Evolutionary conservation across 2,888 invertebrate genomes (phyloP).

Genomic region (Abrostola triplasia): DNA sequence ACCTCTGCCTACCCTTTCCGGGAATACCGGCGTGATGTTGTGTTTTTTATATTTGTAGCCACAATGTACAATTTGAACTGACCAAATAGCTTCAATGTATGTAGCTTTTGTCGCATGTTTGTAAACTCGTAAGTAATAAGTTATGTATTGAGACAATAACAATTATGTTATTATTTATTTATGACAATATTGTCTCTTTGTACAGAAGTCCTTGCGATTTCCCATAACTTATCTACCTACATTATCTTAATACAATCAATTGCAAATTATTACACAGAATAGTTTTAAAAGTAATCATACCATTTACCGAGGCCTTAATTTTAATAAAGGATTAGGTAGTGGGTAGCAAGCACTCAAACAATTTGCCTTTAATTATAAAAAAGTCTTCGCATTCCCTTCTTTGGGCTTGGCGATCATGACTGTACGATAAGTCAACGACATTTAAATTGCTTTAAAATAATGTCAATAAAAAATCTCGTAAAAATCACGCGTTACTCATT

Average conservation of each 20-base stretch:
- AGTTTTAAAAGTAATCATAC: constrained; percentile 32
- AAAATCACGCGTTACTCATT: constrained; percentile 38
- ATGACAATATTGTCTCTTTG: constrained; percentile 17
- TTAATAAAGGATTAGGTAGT: constrained; percentile 45
- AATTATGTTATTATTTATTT: constrained; percentile 25
- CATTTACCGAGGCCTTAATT: constrained; percentile 24
- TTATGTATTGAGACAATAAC: constrained; percentile 2
- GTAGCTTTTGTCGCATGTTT: neutral
- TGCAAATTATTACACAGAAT: constrained; percentile 31
- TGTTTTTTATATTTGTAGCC: too few species aligned
- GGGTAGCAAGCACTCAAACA: constrained; percentile 43
- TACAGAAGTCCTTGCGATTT: constrained; percentile 26
- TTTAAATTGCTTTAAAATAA: constrained; percentile 43
- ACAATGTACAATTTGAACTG: too few species aligned
- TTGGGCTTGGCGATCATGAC: constrained; percentile 29
- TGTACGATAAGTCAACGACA: constrained; percentile 42
- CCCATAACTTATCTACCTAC: constrained; percentile 43
- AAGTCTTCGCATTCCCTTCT: constrained; percentile 31
- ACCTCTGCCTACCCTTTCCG: too few species aligned
- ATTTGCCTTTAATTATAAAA: constrained; percentile 43
- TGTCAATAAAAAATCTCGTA: constrained; percentile 26
- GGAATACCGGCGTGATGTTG: too few species aligned
- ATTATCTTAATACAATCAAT: constrained; percentile 26
- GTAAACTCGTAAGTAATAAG: neutral
- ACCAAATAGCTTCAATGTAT: too few species aligned